Conservation (phyloP, 2,797 vertebrate genomes). For the Falco columbarius region DNA sequence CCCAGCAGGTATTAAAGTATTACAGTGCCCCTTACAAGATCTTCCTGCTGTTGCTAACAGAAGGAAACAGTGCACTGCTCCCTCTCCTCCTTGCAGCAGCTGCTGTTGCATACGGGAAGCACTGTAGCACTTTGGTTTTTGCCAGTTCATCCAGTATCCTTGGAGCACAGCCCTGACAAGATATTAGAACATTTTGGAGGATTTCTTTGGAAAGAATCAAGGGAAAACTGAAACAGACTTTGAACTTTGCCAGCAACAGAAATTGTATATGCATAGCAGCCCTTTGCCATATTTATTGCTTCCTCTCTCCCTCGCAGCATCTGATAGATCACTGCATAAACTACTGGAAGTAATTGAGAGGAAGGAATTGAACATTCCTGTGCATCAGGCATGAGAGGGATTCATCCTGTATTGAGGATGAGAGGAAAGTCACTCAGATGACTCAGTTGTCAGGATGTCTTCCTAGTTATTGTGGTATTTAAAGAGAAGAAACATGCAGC, state of each 20-base stretch:
- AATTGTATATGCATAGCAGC: neutral
- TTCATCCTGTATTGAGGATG: neutral
- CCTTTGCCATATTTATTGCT: neutral
- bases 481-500: neutral
- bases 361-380: neutral
- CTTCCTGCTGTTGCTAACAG: neutral
- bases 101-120: neutral
- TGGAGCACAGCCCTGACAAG: neutral
- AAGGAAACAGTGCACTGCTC: neutral
- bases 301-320: neutral
- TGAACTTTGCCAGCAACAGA: neutral
- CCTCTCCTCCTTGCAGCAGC: neutral
- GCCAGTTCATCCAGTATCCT: neutral
- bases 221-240: neutral
- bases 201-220: neutral
- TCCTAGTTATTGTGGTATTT: neutral
- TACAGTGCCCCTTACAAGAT: neutral
- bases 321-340: neutral
- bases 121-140: neutral
- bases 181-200: neutral
- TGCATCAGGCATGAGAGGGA: neutral
- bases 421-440: neutral
- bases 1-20: neutral
- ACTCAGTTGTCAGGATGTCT: neutral
- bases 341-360: neutral